Conservation (phyloP, 2,113 vertebrate species). For the Thinocorus orbignyianus region DNA sequence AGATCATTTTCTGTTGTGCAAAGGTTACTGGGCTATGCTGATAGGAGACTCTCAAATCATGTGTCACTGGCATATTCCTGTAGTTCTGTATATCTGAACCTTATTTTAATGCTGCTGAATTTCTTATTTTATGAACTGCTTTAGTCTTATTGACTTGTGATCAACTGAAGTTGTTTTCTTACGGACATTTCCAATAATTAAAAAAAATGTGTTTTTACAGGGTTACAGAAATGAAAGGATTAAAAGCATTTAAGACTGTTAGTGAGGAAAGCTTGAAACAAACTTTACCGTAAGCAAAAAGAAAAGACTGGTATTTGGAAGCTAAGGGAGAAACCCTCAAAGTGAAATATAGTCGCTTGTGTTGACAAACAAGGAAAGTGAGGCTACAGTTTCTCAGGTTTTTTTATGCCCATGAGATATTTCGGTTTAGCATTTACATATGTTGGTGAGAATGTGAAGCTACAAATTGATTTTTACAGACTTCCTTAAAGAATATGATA, state of each 20-base stretch:
- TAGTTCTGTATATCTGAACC: neutral
- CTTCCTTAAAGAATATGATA: neutral
- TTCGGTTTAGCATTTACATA: neutral
- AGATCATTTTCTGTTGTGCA: neutral
- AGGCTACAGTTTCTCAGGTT: neutral
- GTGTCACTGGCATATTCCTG: neutral
- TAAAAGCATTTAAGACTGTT: neutral
- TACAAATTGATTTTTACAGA: neutral
- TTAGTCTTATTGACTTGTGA: neutral
- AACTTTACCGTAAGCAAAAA: neutral
- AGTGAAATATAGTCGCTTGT: neutral
- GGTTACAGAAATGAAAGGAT: neutral
- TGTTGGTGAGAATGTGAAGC: neutral
- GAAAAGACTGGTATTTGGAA: neutral
- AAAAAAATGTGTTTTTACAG: neutral
- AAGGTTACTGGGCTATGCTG: neutral
- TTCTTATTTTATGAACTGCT: neutral
- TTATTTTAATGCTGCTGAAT: neutral
- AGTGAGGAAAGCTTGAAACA: neutral
- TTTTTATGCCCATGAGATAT: neutral
- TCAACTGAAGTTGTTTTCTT: neutral
- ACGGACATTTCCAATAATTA: neutral
- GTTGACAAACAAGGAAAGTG: neutral
- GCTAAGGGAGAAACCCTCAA: rapidly evolving
- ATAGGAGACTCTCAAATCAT: neutral